Evolutionary conservation across 2,113 vertebrate species (phyloP), one percentile per base, ranked within the genome.

Genomic region (Chaenocephalus aceratus): DNA sequence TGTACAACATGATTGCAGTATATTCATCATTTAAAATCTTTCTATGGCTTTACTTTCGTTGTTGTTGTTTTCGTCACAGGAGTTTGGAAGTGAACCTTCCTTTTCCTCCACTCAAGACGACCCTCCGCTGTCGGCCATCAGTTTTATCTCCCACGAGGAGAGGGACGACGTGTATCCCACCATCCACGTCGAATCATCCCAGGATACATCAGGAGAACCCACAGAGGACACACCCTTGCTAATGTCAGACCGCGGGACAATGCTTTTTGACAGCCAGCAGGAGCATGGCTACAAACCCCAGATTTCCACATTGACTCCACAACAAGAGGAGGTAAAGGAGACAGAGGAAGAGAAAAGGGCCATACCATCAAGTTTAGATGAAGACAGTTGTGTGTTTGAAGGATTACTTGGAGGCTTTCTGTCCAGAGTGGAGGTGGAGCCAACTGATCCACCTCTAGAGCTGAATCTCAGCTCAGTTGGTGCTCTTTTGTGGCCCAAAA

Each of bases 111-210:
- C 11, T 13, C 53, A 85, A 46, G 85, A 34, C 11, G 94, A 96
- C 83, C 95, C 95, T 12, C 93, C 92, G 0, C 79, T 95, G 51
- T 94, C 94, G 10, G 87, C 91, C 30, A 82, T 95, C 71, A 92
- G 83, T 66, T 75, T 92, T 44, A 49, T 91, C 45, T 84, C 77
- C 53, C 73, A 68, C 13, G 78, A 84, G 7, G 87, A 89, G 68
- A 70, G 41, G 51, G 83, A 89, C 6, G 66, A 84, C 26, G 59
- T 60, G 12, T 91, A 93, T 63, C 89, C 93, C 36, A 18, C 4
- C 53, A 48, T 88, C 3, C 84, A 86, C 1, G 14, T 61, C 0
- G 75, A 88, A 34, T 6, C n/a, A 11, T 5, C 59, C 18, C 53
- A 60, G 13, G 18, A 0, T 26, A 51, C 7, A 34, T 60, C 57